Conservation (phyloP, 2,113 vertebrate species). For the Origma solitaria region DNA sequence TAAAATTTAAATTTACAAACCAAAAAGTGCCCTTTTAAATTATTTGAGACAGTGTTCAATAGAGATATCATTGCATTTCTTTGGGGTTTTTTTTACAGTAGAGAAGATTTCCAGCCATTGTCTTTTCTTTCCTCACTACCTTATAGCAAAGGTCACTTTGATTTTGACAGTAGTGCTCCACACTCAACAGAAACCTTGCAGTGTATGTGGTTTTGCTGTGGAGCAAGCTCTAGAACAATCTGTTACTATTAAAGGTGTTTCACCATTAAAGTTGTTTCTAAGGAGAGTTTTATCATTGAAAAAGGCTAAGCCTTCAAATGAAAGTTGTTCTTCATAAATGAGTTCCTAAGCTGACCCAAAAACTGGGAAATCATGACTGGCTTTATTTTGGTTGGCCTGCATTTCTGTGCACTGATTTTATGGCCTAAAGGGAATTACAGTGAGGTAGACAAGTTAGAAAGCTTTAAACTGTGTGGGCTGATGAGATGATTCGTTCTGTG, state of each 20-base stretch:
- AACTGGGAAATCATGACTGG: neutral
- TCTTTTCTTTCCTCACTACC: neutral
- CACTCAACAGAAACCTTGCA: neutral
- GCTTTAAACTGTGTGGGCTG: neutral
- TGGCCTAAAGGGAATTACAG: neutral
- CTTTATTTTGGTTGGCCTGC: neutral
- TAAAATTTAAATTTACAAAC: constrained; percentile 56
- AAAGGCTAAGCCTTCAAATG: neutral
- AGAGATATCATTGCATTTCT: neutral
- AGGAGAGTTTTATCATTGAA: neutral
- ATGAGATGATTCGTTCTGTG: neutral
- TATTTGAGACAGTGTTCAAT: neutral
- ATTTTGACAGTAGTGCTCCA: neutral
- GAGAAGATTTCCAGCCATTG: neutral
- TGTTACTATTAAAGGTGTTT: neutral
- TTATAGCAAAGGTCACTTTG: neutral
- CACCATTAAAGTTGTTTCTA: neutral
- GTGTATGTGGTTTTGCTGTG: neutral
- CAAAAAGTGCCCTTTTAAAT: neutral
- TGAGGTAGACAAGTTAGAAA: neutral
- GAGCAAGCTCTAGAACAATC: neutral
- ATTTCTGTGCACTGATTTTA: neutral
- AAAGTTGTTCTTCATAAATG: neutral
- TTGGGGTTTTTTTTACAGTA: neutral
- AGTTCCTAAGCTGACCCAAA: neutral